phyloP scores from a whole-genome alignment of 2,113 vertebrate genomes.

The Panthera uncia region DNA sequence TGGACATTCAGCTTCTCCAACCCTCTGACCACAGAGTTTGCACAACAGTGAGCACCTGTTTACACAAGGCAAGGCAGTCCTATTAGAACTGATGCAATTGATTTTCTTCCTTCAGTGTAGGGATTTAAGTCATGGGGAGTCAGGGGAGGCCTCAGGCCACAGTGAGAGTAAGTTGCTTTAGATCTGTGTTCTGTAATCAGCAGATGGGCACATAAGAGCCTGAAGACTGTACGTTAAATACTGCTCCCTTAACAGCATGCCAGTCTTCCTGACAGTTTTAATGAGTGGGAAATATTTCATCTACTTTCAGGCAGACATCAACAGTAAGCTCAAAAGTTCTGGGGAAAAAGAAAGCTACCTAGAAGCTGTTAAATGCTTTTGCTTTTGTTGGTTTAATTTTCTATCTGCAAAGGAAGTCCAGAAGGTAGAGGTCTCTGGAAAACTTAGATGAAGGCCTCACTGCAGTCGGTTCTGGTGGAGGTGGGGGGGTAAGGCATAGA shows the following conservation, averaged over 20 bases:
- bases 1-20: not conserved
- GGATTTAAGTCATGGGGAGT: not conserved
- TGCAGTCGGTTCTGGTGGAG: not conserved
- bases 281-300: not conserved
- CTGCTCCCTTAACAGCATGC: not conserved
- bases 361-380: not conserved
- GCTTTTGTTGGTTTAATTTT: constrained; percentile 6
- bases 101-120: not conserved
- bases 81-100: not conserved
- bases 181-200: not conserved
- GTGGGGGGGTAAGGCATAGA: accelerated
- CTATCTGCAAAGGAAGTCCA: not conserved
- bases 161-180: not conserved
- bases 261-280: constrained; percentile 12
- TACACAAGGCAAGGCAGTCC: not conserved
- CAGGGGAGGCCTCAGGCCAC: not conserved
- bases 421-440: not conserved
- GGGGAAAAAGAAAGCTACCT: not conserved
- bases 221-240: not conserved
- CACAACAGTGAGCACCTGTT: not conserved
- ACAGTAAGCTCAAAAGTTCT: not conserved
- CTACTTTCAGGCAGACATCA: not conserved
- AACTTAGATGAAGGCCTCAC: not conserved
- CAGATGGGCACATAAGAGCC: not conserved
- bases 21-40: not conserved